Base-by-base conservation (phyloP, 2,888 invertebrate genomes). In the Andrena hattorfiana region DNA sequence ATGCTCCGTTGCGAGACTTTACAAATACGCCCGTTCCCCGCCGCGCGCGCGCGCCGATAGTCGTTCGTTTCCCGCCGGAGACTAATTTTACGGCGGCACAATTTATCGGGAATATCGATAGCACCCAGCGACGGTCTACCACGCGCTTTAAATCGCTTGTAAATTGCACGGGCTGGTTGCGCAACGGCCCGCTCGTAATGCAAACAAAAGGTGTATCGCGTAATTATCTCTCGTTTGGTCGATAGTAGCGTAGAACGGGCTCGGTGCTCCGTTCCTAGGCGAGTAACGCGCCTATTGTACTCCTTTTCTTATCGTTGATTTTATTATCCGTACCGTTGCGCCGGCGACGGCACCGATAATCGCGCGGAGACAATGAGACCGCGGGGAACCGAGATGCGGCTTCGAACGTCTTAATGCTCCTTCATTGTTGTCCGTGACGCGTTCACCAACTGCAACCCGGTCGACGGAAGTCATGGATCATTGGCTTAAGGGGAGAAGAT, bases 391-490 rank as follows among this genome's bases (percentile, higher is more conserved):
- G 8, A 67, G 72, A 49, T 35, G 48, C 74, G 26, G 32, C 67
- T 30, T 35, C 54, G 60, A 70, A 87, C 87, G 78, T 87, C 86
- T 87, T 81, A 87, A 85, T 83, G 85, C 74, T 49, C 48, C 20
- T 60, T 72, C 72, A 83, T 81, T 85, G 81, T 85, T 81, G 59
- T 48, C 63, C 60, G 54, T 77, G 56, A 51, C 79, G 59, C 20
- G 73, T 67, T 56, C 54, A 42, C 42, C 23, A 7, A 32, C 35
- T 35, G 23, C 23, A 64, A 75, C 74, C 62, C 72, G 73, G 82
- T 69, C 74, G 71, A 85, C 74, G 67, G 74, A 60, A 74, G 77
- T 84, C 69, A 66, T 49, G 78, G 78, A 86, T 86, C 86, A 49
- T 64, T 76, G 74, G 35, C 59, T 81, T 68, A 63, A 56, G 75